phyloP scores from a whole-genome alignment of 2,888 invertebrate species.

The Drosophila antonietae region DNA sequence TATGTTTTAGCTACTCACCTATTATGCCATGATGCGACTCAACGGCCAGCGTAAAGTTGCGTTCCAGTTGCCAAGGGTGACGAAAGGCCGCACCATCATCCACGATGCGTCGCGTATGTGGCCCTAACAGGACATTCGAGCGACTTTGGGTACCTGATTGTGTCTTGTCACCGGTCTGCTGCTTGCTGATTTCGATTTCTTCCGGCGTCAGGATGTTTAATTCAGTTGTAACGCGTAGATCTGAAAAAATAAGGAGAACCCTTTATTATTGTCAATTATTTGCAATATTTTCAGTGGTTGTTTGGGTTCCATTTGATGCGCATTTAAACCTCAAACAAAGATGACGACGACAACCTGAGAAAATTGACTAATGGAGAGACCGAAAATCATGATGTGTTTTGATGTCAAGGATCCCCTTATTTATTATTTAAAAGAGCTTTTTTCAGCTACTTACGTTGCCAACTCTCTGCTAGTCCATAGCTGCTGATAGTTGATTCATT shows the following conservation, averaged over 20 bases:
- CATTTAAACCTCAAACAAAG: too few relatives aligned
- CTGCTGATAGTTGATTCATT: constrained; percentile 34
- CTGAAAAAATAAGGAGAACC: constrained; percentile 41
- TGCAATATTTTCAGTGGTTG: too few relatives aligned
- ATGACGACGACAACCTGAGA: background rate
- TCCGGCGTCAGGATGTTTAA: constrained; percentile 39
- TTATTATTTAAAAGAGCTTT: background rate
- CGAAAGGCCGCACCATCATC: constrained; percentile 54
- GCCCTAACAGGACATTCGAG: constrained; percentile 33
- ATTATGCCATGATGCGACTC: constrained; percentile 82
- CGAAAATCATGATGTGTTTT: background rate
- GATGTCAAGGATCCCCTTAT: background rate
- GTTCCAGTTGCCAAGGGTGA: constrained; percentile 75
- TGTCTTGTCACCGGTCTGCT: constrained; percentile 27
- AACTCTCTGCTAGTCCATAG: constrained; percentile 86
- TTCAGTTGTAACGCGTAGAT: constrained; percentile 82
- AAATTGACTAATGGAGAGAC: background rate
- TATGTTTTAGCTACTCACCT: constrained; percentile 51
- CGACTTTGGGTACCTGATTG: background rate
- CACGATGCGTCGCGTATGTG: constrained; percentile 38
- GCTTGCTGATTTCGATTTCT: constrained; percentile 40
- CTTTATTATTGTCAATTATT: too few relatives aligned
- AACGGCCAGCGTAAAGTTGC: constrained; percentile 80
- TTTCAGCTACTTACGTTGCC: constrained; percentile 87
- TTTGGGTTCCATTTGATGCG: too few relatives aligned